Conservation (phyloP, 1,140 invertebrate species). For the Drosophila biarmipes region DNA sequence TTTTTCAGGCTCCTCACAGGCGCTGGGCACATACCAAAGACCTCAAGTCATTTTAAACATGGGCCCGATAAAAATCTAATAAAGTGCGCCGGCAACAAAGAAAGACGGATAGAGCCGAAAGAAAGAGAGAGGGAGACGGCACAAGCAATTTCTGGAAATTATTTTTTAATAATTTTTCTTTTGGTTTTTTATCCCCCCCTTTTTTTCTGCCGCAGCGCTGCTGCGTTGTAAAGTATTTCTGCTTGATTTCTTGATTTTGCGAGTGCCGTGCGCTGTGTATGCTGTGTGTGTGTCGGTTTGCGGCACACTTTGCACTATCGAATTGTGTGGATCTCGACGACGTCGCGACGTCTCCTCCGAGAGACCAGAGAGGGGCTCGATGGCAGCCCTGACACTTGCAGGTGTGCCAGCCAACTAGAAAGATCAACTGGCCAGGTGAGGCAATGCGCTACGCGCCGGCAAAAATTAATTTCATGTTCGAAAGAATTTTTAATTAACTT, state of each 20-base stretch:
- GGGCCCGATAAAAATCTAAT: conserved; percentile 75
- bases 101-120: conserved; percentile 14
- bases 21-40: conserved; percentile 50
- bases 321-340: conserved; percentile 66
- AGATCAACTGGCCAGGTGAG: conserved; percentile 28
- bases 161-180: conserved; percentile 70
- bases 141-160: conserved; percentile 75
- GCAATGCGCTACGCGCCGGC: conserved; percentile 50
- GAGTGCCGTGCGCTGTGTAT: conserved; percentile 7
- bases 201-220: neutral
- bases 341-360: conserved; percentile 37
- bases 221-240: conserved; percentile 48
- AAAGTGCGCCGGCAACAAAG: conserved; percentile 56
- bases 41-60: conserved; percentile 72
- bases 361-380: conserved; percentile 22
- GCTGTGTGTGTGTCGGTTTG: conserved; percentile 23
- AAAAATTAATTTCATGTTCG: conserved; percentile 64
- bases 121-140: conserved; percentile 14
- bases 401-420: conserved; percentile 64
- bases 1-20: conserved; percentile 26
- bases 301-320: conserved; percentile 81
- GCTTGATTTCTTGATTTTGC: conserved; percentile 66
- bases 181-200: conserved; percentile 7
- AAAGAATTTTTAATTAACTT: conserved; percentile 75
- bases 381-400: conserved; percentile 74